Conservation (phyloP, 2,888 invertebrate genomes). For the Meganola albula region DNA sequence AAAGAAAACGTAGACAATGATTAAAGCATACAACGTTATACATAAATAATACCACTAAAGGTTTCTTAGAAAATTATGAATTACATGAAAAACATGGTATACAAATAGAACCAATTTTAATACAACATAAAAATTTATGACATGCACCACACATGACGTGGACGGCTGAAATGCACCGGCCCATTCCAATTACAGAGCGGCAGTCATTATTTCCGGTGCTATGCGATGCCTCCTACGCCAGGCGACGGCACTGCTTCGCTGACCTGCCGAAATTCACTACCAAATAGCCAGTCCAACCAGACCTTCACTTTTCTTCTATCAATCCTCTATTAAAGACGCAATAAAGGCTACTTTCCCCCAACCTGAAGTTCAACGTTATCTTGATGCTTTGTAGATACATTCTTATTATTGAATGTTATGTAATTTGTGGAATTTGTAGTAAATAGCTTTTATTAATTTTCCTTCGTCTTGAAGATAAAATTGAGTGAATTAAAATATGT, state of each 20-base stretch:
- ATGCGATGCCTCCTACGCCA: conserved; percentile 51
- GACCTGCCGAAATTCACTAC: conserved; percentile 57
- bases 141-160: conserved; percentile 15
- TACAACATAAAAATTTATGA: background rate
- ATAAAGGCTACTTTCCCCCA: no score
- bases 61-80: no score
- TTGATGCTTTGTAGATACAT: conserved; percentile 27
- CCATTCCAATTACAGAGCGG: conserved; percentile 71
- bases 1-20: no score
- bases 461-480: background rate
- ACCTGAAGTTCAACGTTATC: conserved; percentile 21
- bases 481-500: background rate
- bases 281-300: conserved; percentile 35
- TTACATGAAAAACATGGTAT: no score
- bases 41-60: no score
- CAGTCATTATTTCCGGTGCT: conserved; percentile 71
- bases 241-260: conserved; percentile 49
- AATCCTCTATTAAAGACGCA: conserved; percentile 9
- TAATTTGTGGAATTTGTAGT: conserved; percentile 36
- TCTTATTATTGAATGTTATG: conserved; percentile 40
- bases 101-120: no score
- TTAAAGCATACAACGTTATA: no score
- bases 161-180: conserved; percentile 41
- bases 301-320: no score
- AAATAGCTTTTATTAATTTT: conserved; percentile 38